These are phyloP conservation scores for Octomys mimax DNA, from an alignment of 2,797 vertebrate species.

Conservation along the genomic window DNA sequence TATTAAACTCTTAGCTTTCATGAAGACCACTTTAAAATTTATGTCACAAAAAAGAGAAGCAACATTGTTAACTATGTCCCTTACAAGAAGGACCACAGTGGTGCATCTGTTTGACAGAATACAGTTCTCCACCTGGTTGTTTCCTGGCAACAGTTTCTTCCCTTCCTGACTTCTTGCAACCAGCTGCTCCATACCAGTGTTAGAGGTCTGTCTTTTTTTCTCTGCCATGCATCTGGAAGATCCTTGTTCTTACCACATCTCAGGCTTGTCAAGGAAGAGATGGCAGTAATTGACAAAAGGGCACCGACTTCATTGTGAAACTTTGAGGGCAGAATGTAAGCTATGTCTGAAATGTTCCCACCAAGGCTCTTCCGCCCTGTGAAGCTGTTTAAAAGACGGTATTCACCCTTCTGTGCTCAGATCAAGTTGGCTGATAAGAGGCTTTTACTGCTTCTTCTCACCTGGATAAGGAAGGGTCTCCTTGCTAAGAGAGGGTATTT, in stretches of 20 bases:
- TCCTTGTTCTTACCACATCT: conserved; percentile 78
- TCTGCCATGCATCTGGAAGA: conserved; percentile 76
- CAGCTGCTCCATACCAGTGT: neutral
- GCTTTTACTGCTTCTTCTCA: conserved; percentile 85
- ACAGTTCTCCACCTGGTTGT: neutral
- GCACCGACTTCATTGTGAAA: conserved; percentile 80
- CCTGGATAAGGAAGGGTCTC: conserved; percentile 81
- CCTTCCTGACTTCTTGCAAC: neutral
- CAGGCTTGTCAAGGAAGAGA: conserved; percentile 78
- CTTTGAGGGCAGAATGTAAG: conserved; percentile 87
- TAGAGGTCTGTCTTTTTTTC: conserved; percentile 45
- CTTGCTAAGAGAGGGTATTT: conserved; percentile 80
- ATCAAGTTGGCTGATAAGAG: conserved; percentile 84
- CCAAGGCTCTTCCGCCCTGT: conserved; percentile 76
- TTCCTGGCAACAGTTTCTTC: neutral
- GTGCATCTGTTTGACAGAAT: neutral
- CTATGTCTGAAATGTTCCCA: conserved; percentile 86
- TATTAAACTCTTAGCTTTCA: neutral
- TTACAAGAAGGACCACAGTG: neutral
- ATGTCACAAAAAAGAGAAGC: conserved; percentile 27
- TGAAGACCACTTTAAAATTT: conserved; percentile 19
- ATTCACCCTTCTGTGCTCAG: conserved; percentile 83
- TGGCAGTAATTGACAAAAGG: conserved; percentile 85
- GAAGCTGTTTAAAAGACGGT: conserved; percentile 83
- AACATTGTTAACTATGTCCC: neutral